Base-by-base conservation (phyloP, 1,140 invertebrate species). In the Lucilia cuprina region DNA sequence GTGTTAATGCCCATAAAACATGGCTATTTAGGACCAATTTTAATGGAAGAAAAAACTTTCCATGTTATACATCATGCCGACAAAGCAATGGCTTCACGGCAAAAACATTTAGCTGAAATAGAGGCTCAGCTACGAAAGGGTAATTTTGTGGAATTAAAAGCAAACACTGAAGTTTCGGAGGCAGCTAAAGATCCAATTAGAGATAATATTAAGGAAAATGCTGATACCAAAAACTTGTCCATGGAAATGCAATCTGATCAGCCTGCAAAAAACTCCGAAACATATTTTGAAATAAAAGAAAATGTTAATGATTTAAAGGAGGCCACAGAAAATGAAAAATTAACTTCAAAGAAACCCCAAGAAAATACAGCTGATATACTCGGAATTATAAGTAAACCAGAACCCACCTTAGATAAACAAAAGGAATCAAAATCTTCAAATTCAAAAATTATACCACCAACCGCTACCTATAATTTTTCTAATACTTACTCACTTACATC, bases 11-110 rank as follows among this genome's bases (percentile, higher is more conserved):
- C 87, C 19, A 86, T 88, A 21, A 87, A 87, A 30, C 88, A 88
- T 83, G 89, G 88, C 25, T 90, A 88, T 35, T 85, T 90, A 84
- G 89, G 89, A 70, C 89, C 89, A 8, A 90, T 90, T 35, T 87
- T 90, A 25, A 90, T 90, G 88, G 87, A 86, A 14, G 89, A 90
- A 50, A 89, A 88, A 80, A 88, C 86, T 2, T 86, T 88, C 70
- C 87, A 86, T 47, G 89, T 87, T 80, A 83, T 85, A 85, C 89
- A 89, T 74, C 86, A 85, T 3, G 74, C 86, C 5, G 87, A 87
- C 82, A 86, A 88, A 49, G 47, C 21, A 0, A 49, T 85, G 75
- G 19, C 9, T 21, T 4, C 17, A 10, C 21, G n/a, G 21, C 1
- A 21, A 3, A n/a, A 17, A 70, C 86, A 86, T 8, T 85, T 84